Evolutionary conservation across 2,888 invertebrate genomes (phyloP).

Genomic region (Trissolcus japonicus): DNA sequence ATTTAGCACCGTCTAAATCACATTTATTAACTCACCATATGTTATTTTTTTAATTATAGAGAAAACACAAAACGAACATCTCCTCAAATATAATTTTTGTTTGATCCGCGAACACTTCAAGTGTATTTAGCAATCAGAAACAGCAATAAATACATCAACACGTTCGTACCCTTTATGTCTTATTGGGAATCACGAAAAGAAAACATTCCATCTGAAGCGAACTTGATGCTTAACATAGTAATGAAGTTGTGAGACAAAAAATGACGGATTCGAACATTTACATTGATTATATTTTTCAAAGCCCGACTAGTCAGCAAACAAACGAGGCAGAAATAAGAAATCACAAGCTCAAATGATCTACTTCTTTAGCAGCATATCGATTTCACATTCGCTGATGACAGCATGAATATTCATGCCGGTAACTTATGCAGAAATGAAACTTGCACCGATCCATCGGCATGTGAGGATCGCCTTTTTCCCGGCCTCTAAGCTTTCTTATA

Average conservation of each 20-base stretch:
- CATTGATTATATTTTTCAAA: slow-evolving; percentile 38
- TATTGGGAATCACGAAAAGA: slow-evolving; percentile 9
- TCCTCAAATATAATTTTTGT: too few species aligned
- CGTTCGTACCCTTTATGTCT: slow-evolving; percentile 4
- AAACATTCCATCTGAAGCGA: slow-evolving; percentile 26
- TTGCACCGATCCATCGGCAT: slow-evolving; percentile 58
- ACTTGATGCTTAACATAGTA: slow-evolving; percentile 35
- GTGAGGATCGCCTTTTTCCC: slow-evolving; percentile 62
- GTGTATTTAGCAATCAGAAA: background rate
- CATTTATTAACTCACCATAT: too few species aligned
- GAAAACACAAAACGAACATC: too few species aligned
- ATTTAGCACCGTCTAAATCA: too few species aligned
- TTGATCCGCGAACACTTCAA: too few species aligned
- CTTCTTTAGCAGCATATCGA: slow-evolving; percentile 53
- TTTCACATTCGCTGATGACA: slow-evolving; percentile 33
- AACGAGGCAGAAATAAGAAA: slow-evolving; percentile 37
- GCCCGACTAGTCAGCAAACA: slow-evolving; percentile 13
- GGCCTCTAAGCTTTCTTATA: slow-evolving; percentile 64
- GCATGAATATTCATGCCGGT: slow-evolving; percentile 68
- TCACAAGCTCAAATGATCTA: slow-evolving; percentile 51
- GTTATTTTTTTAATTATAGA: too few species aligned
- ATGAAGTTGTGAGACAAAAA: slow-evolving; percentile 51
- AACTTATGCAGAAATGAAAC: slow-evolving; percentile 65
- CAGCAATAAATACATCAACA: slow-evolving; percentile 8
- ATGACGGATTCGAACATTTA: slow-evolving; percentile 14